Percentiles rank a stretch among this genome's conserved stretches.
These are phyloP conservation scores for Athalia rosae DNA, from an alignment of 2,888 invertebrate species.

Conservation along the genomic window DNA sequence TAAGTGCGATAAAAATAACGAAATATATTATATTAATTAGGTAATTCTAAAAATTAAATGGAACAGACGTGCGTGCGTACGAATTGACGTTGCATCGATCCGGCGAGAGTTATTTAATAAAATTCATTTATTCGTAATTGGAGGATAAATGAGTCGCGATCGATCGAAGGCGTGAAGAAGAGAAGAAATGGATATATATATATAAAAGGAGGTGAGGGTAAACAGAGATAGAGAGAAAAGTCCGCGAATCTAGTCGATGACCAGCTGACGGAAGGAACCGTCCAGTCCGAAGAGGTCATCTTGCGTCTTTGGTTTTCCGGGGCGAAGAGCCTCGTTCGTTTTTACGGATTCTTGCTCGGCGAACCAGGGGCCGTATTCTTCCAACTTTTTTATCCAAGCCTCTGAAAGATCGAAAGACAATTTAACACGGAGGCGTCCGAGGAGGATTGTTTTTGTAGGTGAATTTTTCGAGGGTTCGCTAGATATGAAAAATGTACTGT, in stretches of 20 bases:
- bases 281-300: slow-evolving; percentile 93
- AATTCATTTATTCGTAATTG: too few relatives aligned
- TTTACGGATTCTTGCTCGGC: slow-evolving; percentile 85
- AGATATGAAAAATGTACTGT: slow-evolving; percentile 32
- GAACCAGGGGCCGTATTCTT: slow-evolving; percentile 88
- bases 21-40: neutral
- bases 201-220: neutral
- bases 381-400: slow-evolving; percentile 86
- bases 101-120: too few relatives aligned
- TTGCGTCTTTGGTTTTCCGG: slow-evolving; percentile 89
- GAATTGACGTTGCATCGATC: too few relatives aligned
- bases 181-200: slow-evolving; percentile 3
- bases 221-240: slow-evolving; percentile 13
- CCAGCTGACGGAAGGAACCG: slow-evolving; percentile 89
- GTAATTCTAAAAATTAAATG: too few relatives aligned
- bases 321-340: slow-evolving; percentile 86
- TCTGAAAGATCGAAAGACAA: slow-evolving; percentile 74
- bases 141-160: too few relatives aligned
- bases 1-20: slow-evolving; percentile 12
- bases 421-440: slow-evolving; percentile 40
- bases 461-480: neutral
- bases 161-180: slow-evolving; percentile 14
- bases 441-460: neutral
- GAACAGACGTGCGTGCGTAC: too few relatives aligned
- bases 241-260: slow-evolving; percentile 82